phyloP scores from a whole-genome alignment of 2,888 invertebrate species.

The Drosophila kuntzei region DNA sequence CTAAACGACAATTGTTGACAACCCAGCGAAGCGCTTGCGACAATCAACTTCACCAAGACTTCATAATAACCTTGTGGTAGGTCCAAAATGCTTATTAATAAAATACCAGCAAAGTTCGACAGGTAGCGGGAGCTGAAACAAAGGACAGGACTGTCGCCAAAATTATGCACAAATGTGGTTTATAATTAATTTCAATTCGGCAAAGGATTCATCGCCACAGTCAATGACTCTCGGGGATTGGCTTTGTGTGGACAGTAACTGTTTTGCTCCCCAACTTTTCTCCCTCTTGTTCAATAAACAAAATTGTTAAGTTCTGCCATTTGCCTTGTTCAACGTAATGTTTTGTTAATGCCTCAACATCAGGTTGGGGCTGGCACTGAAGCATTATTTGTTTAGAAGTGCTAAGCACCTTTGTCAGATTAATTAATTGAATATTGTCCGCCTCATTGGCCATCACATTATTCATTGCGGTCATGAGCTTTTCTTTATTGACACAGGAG shows the following conservation, averaged over 20 bases:
- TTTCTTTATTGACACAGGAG: not conserved
- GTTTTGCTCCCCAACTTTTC: not conserved
- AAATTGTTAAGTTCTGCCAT: constrained; percentile 6
- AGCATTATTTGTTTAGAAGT: constrained; percentile 49
- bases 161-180: constrained; percentile 64
- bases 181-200: constrained; percentile 66
- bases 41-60: constrained; percentile 34
- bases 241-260: constrained; percentile 5
- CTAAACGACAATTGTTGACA: constrained; percentile 67
- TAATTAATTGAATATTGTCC: constrained; percentile 72
- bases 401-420: constrained; percentile 47
- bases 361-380: not conserved
- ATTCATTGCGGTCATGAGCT: constrained; percentile 16
- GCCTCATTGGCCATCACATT: constrained; percentile 52
- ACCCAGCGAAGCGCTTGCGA: constrained; percentile 29
- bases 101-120: constrained; percentile 27
- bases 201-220: constrained; percentile 23
- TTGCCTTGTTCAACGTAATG: constrained; percentile 1
- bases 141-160: constrained; percentile 33
- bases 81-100: constrained; percentile 53
- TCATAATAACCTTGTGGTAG: constrained; percentile 38
- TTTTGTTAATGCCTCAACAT: constrained; percentile 7
- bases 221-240: constrained; percentile 49
- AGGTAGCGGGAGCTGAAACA: constrained; percentile 1
- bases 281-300: constrained; percentile 9